Evolutionary conservation across 2,113 vertebrate species (phyloP).

Genomic region (Diadophis punctatus): DNA sequence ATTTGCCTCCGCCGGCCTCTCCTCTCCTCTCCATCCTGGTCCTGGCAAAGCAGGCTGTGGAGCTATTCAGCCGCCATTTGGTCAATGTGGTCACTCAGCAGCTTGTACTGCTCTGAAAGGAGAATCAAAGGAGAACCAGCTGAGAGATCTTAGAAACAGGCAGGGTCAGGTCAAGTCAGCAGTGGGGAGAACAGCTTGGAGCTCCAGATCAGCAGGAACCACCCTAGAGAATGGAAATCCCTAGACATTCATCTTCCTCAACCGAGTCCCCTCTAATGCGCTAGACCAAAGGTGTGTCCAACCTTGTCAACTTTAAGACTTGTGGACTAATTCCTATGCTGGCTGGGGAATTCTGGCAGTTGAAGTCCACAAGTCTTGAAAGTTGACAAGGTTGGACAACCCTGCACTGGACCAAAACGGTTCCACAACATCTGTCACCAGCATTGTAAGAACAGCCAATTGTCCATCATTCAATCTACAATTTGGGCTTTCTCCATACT

Average conservation of each 20-base stretch:
- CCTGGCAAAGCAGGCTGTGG: fast-evolving
- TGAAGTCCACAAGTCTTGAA: neutral
- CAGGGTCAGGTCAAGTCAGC: no score
- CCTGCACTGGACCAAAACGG: neutral
- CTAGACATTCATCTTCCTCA: neutral
- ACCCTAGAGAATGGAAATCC: neutral
- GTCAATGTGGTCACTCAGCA: constrained; percentile 92
- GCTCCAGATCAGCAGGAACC: neutral
- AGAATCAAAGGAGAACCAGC: neutral
- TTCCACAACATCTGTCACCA: neutral
- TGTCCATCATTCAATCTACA: no score
- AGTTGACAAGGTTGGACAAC: neutral
- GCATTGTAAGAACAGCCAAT: neutral
- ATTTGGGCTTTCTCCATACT: neutral
- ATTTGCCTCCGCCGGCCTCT: neutral
- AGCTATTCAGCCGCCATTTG: constrained; percentile 83
- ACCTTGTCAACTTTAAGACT: neutral
- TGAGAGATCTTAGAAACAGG: neutral
- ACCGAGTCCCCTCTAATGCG: neutral
- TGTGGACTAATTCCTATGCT: neutral
- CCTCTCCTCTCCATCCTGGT: neutral
- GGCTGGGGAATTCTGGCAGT: neutral
- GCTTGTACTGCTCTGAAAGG: constrained; percentile 88
- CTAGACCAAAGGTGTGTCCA: neutral
- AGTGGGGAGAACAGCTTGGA: neutral